These are phyloP conservation scores for Tubulanus polymorphus DNA, from an alignment of 2,888 invertebrate genomes.

Conservation along the genomic window DNA sequence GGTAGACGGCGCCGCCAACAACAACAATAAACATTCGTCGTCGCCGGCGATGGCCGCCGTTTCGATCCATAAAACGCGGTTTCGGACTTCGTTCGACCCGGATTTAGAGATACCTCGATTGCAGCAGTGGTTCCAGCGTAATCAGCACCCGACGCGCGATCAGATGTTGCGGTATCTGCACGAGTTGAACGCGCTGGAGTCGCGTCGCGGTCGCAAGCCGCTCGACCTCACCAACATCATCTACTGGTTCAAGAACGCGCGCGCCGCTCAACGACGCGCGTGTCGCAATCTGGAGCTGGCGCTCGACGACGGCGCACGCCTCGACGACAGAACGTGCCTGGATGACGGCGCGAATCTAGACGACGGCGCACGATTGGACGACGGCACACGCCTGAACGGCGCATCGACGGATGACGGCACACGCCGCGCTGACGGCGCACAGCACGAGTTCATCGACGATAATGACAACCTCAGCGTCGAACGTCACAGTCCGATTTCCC, in stretches of 20 bases:
- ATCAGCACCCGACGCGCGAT: slow-evolving; percentile 94
- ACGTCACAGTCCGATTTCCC: slow-evolving; percentile 4
- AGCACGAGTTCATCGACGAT: too few relatives aligned
- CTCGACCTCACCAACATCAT: slow-evolving; percentile 94
- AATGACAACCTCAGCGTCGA: slow-evolving; percentile 25
- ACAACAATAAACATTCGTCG: background rate
- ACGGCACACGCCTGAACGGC: too few relatives aligned
- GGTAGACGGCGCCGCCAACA: slow-evolving; percentile 1
- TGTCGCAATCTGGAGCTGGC: slow-evolving; percentile 57
- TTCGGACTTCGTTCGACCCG: slow-evolving; percentile 95
- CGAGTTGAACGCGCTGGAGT: slow-evolving; percentile 87
- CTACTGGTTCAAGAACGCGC: slow-evolving; percentile 84
- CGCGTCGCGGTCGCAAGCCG: slow-evolving; percentile 78
- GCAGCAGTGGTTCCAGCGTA: slow-evolving; percentile 94
- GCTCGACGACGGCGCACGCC: slow-evolving; percentile 1
- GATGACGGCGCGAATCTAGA: too few relatives aligned
- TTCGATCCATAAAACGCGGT: slow-evolving; percentile 58
- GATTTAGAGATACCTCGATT: slow-evolving; percentile 93
- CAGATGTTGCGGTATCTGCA: slow-evolving; percentile 95
- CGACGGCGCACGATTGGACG: too few relatives aligned
- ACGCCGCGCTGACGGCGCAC: too few relatives aligned
- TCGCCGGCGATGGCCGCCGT: slow-evolving; percentile 11
- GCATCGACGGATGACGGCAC: too few relatives aligned
- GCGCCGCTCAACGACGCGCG: slow-evolving; percentile 90
- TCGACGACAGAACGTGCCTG: too few relatives aligned